Conservation (phyloP, 2,888 invertebrate species). For the Pseudanteris insignis region DNA sequence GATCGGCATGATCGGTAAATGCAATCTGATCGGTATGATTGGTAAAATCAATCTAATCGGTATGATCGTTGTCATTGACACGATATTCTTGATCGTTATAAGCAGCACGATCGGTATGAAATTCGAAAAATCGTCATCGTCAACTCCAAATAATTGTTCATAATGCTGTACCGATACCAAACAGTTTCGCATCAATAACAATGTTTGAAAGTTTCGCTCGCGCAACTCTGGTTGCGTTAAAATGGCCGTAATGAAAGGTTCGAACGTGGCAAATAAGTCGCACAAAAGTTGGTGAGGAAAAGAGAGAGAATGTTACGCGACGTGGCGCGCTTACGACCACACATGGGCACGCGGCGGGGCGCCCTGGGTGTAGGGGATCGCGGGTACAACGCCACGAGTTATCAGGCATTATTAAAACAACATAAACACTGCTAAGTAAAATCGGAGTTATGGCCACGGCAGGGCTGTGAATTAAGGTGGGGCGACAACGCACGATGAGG, state of each 20-base stretch:
- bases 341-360: constrained; percentile 49
- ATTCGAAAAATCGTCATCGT: too few relatives aligned
- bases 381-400: constrained; percentile 54
- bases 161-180: too few relatives aligned
- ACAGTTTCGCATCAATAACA: constrained; percentile 2
- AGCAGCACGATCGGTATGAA: too few relatives aligned
- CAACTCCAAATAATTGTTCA: too few relatives aligned
- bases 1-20: too few relatives aligned
- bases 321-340: constrained; percentile 47
- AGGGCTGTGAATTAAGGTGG: constrained; percentile 61
- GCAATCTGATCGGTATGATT: too few relatives aligned
- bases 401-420: constrained; percentile 66
- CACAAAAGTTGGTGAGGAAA: constrained; percentile 32
- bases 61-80: too few relatives aligned
- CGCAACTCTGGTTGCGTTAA: constrained; percentile 28
- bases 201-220: constrained; percentile 12
- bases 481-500: constrained; percentile 57
- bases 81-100: too few relatives aligned
- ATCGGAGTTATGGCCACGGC: constrained; percentile 60
- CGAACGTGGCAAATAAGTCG: constrained; percentile 23
- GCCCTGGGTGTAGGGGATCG: constrained; percentile 48
- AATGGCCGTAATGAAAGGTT: constrained; percentile 36
- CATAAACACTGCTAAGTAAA: constrained; percentile 63
- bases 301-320: constrained; percentile 40
- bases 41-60: too few relatives aligned